phyloP scores from a whole-genome alignment of 2,888 invertebrate species.

The Pteria penguin region DNA sequence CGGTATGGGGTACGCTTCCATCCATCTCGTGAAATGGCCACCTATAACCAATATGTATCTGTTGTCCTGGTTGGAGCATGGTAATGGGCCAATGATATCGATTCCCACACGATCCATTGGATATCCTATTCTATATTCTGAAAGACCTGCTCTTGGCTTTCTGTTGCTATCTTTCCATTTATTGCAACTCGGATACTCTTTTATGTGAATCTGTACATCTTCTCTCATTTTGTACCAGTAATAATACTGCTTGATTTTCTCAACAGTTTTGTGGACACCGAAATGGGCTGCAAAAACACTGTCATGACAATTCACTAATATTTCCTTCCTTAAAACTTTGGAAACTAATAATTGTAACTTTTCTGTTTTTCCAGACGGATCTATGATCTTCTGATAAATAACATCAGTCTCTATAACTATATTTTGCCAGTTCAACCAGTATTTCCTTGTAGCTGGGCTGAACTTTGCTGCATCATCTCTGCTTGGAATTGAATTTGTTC shows the following conservation, averaged over 20 bases:
- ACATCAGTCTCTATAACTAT: not conserved
- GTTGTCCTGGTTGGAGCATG: not conserved
- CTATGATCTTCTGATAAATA: not conserved
- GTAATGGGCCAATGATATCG: not conserved
- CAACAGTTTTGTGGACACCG: not conserved
- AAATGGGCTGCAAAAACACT: not conserved
- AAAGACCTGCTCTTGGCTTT: not conserved
- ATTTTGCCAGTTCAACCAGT: slow-evolving; percentile 5
- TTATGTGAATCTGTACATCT: not conserved
- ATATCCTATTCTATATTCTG: not conserved
- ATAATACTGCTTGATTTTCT: not conserved
- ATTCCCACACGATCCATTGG: not conserved
- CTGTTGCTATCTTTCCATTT: not conserved
- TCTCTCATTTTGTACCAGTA: not conserved
- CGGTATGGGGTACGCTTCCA: not conserved
- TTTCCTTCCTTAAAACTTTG: not conserved
- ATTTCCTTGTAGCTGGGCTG: not conserved
- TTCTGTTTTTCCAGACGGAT: not conserved
- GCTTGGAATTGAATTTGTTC: not conserved
- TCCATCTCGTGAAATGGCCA: not conserved
- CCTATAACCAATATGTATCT: not conserved
- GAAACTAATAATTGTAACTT: not conserved
- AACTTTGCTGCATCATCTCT: not conserved
- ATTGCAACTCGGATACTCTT: not conserved
- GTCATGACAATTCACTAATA: not conserved